Conservation (phyloP, 2,888 invertebrate genomes). For the Stegana nigrithorax region DNA sequence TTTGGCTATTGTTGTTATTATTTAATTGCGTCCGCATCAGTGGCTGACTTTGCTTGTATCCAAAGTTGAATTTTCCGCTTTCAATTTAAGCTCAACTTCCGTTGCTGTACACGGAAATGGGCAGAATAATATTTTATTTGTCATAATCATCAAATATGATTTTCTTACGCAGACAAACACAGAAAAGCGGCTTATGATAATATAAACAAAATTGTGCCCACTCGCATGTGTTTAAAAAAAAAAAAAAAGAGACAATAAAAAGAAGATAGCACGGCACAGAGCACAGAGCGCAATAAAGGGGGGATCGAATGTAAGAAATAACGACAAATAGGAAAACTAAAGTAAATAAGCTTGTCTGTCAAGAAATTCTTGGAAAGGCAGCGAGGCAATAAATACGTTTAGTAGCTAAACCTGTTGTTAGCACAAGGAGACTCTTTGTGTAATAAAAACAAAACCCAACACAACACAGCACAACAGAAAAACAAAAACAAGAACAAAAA, state of each 20-base stretch:
- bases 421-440: constrained; percentile 37
- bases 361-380: constrained; percentile 2
- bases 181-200: constrained; percentile 10
- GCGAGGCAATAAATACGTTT: constrained; percentile 32
- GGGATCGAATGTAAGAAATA: too few species aligned
- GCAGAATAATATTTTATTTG: neutral
- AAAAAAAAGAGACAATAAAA: neutral
- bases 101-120: neutral
- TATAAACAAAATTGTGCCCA: neutral
- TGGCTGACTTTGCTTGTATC: neutral
- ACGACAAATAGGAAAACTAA: constrained; percentile 4
- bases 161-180: neutral
- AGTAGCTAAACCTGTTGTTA: constrained; percentile 56
- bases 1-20: too few species aligned
- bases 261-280: too few species aligned
- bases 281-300: too few species aligned
- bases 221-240: neutral
- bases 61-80: too few species aligned
- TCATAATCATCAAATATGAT: constrained; percentile 4
- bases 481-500: constrained; percentile 42
- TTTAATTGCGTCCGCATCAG: neutral
- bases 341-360: constrained; percentile 9
- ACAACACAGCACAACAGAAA: neutral
- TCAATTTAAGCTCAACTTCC: constrained; percentile 7
- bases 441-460: constrained; percentile 48